Percentiles rank a stretch among this genome's conserved stretches.
These are phyloP conservation scores for Cremastinae sp. DNA, from an alignment of 2,888 invertebrate genomes.

Conservation along the genomic window DNA sequence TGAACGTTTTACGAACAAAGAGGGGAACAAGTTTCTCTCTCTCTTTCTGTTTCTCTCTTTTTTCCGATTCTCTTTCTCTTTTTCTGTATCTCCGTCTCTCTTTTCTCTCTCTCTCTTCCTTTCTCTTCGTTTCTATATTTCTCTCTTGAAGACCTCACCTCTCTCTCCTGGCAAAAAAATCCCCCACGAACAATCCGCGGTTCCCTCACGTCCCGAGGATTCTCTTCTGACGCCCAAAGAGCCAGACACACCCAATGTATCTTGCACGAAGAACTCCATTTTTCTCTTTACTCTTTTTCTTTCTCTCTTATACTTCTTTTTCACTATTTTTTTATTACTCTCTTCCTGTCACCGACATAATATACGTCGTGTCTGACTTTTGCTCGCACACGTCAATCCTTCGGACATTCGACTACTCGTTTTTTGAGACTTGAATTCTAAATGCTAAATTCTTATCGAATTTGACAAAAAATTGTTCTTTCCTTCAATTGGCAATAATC, in stretches of 20 bases:
- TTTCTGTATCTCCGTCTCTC: conserved; percentile 20
- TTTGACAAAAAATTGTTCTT: too few species aligned
- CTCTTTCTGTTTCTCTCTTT: neutral
- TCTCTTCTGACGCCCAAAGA: conserved; percentile 45
- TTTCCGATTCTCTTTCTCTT: too few species aligned
- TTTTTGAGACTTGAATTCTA: neutral
- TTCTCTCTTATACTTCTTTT: neutral
- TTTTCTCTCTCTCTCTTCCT: neutral
- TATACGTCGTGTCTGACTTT: conserved; percentile 29
- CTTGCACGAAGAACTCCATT: conserved; percentile 13
- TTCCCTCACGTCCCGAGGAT: conserved; percentile 27
- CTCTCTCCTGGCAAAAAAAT: conserved; percentile 36
- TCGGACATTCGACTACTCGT: conserved; percentile 9
- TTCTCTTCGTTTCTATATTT: conserved; percentile 19
- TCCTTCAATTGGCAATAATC: too few species aligned
- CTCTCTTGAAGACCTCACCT: conserved; percentile 42
- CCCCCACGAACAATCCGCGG: conserved; percentile 38
- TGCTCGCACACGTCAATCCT: conserved; percentile 5
- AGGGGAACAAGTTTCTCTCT: conserved; percentile 46
- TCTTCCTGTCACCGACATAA: conserved; percentile 28
- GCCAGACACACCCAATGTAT: conserved; percentile 52
- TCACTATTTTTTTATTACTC: conserved; percentile 27
- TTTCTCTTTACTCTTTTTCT: neutral
- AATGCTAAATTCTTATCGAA: too few species aligned
- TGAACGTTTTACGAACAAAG: conserved; percentile 54